phyloP scores from a whole-genome alignment of 2,113 vertebrate genomes.

The Peromyscus maniculatus region DNA sequence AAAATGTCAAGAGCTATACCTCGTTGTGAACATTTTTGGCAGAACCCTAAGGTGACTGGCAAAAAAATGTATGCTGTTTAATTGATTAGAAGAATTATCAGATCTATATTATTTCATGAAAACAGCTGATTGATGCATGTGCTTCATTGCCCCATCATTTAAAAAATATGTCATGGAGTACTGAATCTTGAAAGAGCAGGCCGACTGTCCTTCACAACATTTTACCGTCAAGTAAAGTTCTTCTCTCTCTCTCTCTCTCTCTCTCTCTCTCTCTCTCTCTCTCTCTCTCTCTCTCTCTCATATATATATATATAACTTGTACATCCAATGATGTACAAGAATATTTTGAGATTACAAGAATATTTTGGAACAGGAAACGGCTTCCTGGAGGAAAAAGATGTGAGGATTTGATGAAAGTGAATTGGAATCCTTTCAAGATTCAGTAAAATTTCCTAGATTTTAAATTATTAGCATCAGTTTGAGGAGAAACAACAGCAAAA shows the following conservation, averaged over 20 bases:
- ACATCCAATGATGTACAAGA: too few species aligned
- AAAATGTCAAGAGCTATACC: neutral
- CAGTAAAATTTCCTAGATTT: slow-evolving; percentile 30
- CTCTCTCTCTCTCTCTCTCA: too few species aligned
- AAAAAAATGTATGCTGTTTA: neutral
- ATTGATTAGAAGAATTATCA: neutral
- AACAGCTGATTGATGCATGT: neutral
- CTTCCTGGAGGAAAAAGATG: too few species aligned
- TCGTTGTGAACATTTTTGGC: neutral
- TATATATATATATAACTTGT: too few species aligned
- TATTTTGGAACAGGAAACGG: too few species aligned
- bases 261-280: too few species aligned
- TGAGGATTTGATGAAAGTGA: too few species aligned
- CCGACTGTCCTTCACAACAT: too few species aligned
- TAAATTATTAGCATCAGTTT: slow-evolving; percentile 33
- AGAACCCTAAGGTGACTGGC: neutral
- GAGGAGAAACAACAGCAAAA: slow-evolving; percentile 11
- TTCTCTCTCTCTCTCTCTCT: too few species aligned
- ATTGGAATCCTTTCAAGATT: neutral
- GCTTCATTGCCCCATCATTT: neutral
- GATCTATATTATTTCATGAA: neutral
- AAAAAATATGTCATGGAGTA: neutral
- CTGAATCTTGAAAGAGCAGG: neutral
- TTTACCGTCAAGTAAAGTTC: too few species aligned
- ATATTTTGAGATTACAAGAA: too few species aligned